Conservation (phyloP, 2,888 invertebrate species). For the Marronus borbonicus region DNA sequence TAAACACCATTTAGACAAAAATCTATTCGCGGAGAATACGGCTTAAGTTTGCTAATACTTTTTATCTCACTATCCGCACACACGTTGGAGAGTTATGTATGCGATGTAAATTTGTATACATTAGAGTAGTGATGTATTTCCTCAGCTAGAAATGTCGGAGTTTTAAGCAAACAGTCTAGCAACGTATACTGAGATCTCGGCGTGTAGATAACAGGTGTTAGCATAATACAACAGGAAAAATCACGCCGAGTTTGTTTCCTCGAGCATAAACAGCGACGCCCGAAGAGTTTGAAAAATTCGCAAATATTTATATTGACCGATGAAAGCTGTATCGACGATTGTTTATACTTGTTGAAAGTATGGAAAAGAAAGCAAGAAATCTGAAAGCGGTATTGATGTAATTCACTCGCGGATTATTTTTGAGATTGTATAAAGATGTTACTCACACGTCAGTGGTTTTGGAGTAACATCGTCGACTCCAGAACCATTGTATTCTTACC, state of each 20-base stretch:
- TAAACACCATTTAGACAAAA: conserved; percentile 30
- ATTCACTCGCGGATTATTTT: neutral
- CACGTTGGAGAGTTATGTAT: neutral
- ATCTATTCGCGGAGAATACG: conserved; percentile 1
- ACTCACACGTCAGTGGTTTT: too few relatives aligned
- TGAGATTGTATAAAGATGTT: neutral
- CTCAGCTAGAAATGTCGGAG: neutral
- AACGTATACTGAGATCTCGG: conserved; percentile 3
- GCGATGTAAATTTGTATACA: conserved; percentile 19
- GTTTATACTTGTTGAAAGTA: conserved; percentile 24
- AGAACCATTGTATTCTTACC: neutral
- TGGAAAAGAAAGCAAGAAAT: neutral
- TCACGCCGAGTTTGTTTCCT: conserved; percentile 5
- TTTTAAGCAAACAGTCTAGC: conserved; percentile 6
- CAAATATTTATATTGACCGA: conserved; percentile 23
- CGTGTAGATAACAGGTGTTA: conserved; percentile 25
- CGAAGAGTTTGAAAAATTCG: neutral
- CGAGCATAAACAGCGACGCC: neutral
- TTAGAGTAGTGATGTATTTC: neutral
- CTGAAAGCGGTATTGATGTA: conserved; percentile 15
- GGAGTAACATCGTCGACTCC: too few relatives aligned
- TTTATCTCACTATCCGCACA: neutral
- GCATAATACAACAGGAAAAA: conserved; percentile 13
- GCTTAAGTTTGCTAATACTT: conserved; percentile 12
- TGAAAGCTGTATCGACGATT: conserved; percentile 9